phyloP scores from a whole-genome alignment of 2,113 vertebrate genomes.

The Perca fluviatilis region DNA sequence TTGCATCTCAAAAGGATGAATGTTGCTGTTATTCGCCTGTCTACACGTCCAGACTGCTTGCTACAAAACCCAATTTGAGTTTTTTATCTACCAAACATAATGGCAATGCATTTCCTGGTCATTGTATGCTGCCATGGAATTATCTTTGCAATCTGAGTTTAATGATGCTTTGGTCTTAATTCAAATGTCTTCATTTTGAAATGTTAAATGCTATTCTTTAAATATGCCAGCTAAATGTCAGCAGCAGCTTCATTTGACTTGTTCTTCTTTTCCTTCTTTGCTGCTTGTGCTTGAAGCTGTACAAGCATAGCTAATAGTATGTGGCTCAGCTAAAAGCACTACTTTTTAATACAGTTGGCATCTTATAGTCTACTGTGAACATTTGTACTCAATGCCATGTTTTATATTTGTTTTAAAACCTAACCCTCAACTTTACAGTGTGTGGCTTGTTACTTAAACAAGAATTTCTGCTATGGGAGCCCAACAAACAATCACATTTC shows the following conservation, averaged over 20 bases:
- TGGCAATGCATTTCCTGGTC: background rate
- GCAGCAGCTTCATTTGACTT: constrained; percentile 1
- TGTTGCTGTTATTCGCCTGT: background rate
- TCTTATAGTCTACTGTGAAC: background rate
- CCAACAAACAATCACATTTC: background rate
- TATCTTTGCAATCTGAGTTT: background rate
- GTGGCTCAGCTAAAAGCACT: background rate
- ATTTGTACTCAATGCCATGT: background rate
- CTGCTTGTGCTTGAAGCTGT: background rate
- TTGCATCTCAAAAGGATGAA: too few species aligned
- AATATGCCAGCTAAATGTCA: constrained; percentile 32
- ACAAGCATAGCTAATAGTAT: background rate
- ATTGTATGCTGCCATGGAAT: background rate
- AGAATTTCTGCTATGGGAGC: background rate
- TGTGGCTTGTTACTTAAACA: background rate
- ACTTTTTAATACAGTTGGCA: background rate
- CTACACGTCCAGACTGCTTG: background rate
- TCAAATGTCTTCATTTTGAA: constrained; percentile 10
- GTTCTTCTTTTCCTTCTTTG: background rate
- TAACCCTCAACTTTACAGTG: background rate
- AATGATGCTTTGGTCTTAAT: constrained; percentile 6
- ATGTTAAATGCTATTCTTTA: constrained; percentile 13
- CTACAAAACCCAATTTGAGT: background rate
- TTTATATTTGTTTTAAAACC: background rate
- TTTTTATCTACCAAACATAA: background rate